Evolutionary conservation across 2,113 vertebrate species (phyloP).

Genomic region (Microcebus murinus): DNA sequence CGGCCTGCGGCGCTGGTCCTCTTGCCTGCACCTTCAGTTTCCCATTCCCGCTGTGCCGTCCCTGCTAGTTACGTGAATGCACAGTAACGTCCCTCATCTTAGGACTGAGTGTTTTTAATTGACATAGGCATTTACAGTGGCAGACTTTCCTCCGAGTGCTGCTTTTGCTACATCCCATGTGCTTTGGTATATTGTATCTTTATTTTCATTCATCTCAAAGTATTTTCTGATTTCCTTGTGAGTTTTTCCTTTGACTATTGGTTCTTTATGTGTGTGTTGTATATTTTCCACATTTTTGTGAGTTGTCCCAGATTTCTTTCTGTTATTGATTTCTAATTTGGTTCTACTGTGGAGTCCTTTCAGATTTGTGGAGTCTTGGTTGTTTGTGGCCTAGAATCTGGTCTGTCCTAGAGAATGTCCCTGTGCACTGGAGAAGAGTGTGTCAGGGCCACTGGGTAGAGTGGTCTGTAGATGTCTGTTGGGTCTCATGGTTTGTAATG

Average conservation of each 20-base stretch:
- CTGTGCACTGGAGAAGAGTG: not conserved
- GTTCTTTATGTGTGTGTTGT: not conserved
- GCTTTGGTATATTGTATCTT: not conserved
- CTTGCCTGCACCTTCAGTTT: not conserved
- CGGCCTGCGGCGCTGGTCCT: not conserved
- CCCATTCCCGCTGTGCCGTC: accelerated
- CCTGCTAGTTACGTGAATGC: not conserved
- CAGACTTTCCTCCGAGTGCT: not conserved
- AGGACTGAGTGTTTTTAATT: too few relatives aligned
- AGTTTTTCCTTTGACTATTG: not conserved
- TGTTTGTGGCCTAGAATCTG: not conserved
- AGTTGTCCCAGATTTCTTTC: not conserved
- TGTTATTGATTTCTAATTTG: not conserved
- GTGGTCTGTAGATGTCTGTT: not conserved
- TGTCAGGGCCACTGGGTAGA: not conserved
- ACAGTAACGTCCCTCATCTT: accelerated
- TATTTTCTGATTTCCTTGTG: not conserved
- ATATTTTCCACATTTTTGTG: too few relatives aligned
- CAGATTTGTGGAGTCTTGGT: not conserved
- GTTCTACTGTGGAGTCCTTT: not conserved
- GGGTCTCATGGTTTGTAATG: not conserved
- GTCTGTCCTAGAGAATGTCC: not conserved
- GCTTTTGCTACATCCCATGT: not conserved
- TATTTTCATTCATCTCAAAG: not conserved
- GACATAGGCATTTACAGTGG: accelerated